These are phyloP conservation scores for Dermochelys coriacea DNA, from an alignment of 2,797 vertebrate genomes.

Conservation along the genomic window DNA sequence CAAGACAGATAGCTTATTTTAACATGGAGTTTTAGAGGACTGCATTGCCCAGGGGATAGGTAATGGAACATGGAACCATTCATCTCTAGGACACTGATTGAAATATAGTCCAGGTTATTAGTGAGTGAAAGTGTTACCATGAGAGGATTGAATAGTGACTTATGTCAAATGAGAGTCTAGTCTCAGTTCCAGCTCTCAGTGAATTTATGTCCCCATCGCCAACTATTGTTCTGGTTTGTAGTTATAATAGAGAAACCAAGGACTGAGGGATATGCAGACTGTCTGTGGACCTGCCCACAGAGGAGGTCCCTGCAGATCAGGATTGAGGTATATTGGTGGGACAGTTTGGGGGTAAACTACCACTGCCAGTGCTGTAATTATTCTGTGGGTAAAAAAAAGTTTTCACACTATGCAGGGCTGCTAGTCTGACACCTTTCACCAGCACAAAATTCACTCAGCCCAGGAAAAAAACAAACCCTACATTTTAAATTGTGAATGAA, in stretches of 20 bases:
- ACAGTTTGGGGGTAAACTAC: too few species aligned
- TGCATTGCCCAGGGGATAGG: not conserved
- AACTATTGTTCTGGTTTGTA: not conserved
- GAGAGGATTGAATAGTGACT: not conserved
- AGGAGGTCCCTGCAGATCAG: not conserved
- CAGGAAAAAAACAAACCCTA: not conserved
- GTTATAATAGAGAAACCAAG: not conserved
- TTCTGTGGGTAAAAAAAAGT: not conserved
- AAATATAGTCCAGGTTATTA: not conserved
- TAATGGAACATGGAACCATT: not conserved
- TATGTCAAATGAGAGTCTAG: not conserved
- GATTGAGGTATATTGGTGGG: rapidly evolving
- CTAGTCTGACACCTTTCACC: not conserved
- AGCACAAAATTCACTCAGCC: not conserved
- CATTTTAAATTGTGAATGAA: not conserved
- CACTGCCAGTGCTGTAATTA: not conserved
- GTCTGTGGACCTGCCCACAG: not conserved
- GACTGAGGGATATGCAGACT: not conserved
- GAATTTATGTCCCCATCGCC: not conserved
- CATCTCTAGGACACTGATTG: not conserved
- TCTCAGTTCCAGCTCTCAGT: not conserved
- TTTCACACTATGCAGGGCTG: too few species aligned
- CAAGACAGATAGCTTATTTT: not conserved
- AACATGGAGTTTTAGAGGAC: not conserved
- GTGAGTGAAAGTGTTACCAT: not conserved